A percentile compares a stretch with the other conserved stretches of the same genome.
Evolutionary conservation across 2,888 invertebrate species (phyloP).

Genomic region (Protophormia terraenovae): DNA sequence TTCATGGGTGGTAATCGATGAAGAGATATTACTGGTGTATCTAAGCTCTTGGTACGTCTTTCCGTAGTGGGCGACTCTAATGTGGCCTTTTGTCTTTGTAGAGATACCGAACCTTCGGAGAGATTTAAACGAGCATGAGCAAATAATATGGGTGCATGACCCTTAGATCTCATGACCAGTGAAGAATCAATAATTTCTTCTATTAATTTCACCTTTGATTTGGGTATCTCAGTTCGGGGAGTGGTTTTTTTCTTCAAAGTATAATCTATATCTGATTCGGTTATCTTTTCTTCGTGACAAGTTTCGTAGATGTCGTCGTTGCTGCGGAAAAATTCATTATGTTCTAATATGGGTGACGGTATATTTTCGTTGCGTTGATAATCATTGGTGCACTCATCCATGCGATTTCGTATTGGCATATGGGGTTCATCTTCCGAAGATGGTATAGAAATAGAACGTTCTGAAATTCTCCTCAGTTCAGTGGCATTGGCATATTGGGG

Average conservation of each 20-base stretch:
- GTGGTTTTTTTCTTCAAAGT: slow-evolving; percentile 76
- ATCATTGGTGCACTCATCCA: slow-evolving; percentile 84
- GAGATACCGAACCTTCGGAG: slow-evolving; percentile 90
- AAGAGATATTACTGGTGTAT: slow-evolving; percentile 91
- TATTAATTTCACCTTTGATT: slow-evolving; percentile 81
- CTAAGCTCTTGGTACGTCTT: slow-evolving; percentile 91
- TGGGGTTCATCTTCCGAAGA: slow-evolving; percentile 89
- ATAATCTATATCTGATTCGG: slow-evolving; percentile 84
- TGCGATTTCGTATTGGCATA: slow-evolving; percentile 83
- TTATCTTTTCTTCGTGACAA: slow-evolving; percentile 81
- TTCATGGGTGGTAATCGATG: slow-evolving; percentile 91
- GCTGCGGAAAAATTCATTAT: slow-evolving; percentile 84
- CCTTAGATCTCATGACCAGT: slow-evolving; percentile 85
- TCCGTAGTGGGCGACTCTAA: slow-evolving; percentile 88
- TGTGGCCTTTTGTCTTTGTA: slow-evolving; percentile 89
- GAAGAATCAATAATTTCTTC: slow-evolving; percentile 87
- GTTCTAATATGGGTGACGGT: slow-evolving; percentile 85
- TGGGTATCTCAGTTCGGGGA: slow-evolving; percentile 70
- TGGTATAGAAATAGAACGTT: slow-evolving; percentile 88
- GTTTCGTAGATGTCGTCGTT: slow-evolving; percentile 83
- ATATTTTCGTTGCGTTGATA: slow-evolving; percentile 85
- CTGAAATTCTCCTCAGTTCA: slow-evolving; percentile 87
- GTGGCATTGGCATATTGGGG: slow-evolving; percentile 85
- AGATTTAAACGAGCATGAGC: slow-evolving; percentile 90
- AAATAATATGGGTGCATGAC: slow-evolving; percentile 90